Conservation (phyloP, 1,140 invertebrate species). For the Psilanteris sp. region DNA sequence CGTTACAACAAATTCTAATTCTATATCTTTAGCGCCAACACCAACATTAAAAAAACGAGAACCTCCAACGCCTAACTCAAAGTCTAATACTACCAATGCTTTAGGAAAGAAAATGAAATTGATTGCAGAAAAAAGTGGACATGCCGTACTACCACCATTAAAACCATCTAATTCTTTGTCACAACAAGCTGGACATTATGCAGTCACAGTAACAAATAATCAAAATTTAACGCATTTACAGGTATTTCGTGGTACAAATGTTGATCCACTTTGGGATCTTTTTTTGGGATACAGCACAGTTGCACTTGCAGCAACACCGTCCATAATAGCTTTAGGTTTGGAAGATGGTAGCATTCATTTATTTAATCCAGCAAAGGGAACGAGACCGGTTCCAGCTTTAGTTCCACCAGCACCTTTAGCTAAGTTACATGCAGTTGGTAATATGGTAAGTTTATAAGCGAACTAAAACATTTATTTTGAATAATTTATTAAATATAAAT, state of each 20-base stretch:
- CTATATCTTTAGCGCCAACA: conserved; percentile 57
- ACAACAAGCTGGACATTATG: conserved; percentile 75
- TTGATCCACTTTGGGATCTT: conserved; percentile 78
- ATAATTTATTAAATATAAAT: too few relatives aligned
- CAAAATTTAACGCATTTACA: conserved; percentile 77
- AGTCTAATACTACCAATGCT: conserved; percentile 59
- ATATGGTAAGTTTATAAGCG: too few relatives aligned
- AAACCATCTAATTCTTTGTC: conserved; percentile 72
- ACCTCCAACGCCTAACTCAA: conserved; percentile 49
- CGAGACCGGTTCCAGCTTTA: conserved; percentile 83
- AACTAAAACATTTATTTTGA: too few relatives aligned
- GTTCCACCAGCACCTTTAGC: conserved; percentile 83
- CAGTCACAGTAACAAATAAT: conserved; percentile 72
- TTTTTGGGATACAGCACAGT: conserved; percentile 75
- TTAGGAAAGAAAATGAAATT: conserved; percentile 69
- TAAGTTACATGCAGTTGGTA: conserved; percentile 74
- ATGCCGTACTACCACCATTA: conserved; percentile 69
- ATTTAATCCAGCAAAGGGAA: conserved; percentile 81
- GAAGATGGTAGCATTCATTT: conserved; percentile 85
- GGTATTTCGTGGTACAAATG: conserved; percentile 81
- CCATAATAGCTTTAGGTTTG: conserved; percentile 83
- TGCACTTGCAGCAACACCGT: conserved; percentile 73
- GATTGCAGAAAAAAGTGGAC: conserved; percentile 63
- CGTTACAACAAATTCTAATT: conserved; percentile 77
- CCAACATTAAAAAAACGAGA: conserved; percentile 75